Conservation (phyloP, 2,888 invertebrate species). For the Nipponacmea schrenckii region DNA sequence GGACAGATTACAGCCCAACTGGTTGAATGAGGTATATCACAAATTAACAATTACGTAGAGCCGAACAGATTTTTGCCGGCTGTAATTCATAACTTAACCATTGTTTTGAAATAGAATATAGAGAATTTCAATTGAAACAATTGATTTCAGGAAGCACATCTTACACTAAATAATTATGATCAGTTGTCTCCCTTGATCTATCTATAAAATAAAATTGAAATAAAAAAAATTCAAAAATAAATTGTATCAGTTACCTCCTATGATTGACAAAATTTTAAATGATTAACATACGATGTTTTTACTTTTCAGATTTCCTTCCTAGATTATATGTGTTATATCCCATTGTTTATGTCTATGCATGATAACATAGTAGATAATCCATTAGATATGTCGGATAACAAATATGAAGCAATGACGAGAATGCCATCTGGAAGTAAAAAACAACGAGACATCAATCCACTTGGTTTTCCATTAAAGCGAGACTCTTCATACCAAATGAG, state of each 20-base stretch:
- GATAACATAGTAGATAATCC: constrained; percentile 66
- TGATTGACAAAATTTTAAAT: no score
- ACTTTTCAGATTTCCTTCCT: constrained; percentile 64
- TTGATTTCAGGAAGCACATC: no score
- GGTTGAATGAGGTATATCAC: constrained; percentile 57
- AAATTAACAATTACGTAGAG: neutral
- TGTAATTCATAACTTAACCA: no score
- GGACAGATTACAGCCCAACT: constrained; percentile 61
- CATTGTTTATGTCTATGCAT: constrained; percentile 67
- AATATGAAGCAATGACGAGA: constrained; percentile 51
- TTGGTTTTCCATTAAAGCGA: constrained; percentile 58
- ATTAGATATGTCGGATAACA: constrained; percentile 62
- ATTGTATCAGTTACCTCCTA: no score
- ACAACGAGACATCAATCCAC: constrained; percentile 65
- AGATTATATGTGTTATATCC: constrained; percentile 66
- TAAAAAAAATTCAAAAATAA: no score
- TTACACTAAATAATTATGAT: no score
- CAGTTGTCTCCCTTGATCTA: no score
- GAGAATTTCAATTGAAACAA: no score
- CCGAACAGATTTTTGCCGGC: no score
- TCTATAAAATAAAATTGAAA: no score
- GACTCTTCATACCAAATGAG: constrained; percentile 49
- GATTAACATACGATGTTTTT: neutral
- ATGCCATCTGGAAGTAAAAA: constrained; percentile 47
- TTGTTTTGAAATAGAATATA: no score